Conservation (phyloP, 2,797 vertebrate species). For the Crenuchus spilurus region DNA sequence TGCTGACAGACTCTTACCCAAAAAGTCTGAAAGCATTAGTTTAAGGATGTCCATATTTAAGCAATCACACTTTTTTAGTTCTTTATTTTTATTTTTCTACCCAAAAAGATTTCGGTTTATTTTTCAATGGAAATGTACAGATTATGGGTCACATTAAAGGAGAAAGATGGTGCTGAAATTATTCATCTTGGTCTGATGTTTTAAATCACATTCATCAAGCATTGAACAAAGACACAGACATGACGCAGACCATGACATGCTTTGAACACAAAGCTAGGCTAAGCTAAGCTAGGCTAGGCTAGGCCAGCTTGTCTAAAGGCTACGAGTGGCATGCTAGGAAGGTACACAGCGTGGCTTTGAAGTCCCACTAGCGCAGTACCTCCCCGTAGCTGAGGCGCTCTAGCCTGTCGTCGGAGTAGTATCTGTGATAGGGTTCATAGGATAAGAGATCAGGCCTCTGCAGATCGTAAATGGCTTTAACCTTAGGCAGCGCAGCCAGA, state of each 20-base stretch:
- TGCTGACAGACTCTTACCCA: too few relatives aligned
- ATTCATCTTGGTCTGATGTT: too few relatives aligned
- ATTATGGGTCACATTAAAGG: too few relatives aligned
- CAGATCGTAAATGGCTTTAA: slow-evolving; percentile 99
- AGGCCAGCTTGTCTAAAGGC: slow-evolving; percentile 22
- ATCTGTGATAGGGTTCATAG: slow-evolving; percentile 91
- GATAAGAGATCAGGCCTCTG: slow-evolving; percentile 87
- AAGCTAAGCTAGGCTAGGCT: slow-evolving; percentile 28
- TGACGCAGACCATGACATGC: slow-evolving; percentile 24
- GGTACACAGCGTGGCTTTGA: slow-evolving; percentile 32
- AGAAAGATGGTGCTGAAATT: too few relatives aligned
- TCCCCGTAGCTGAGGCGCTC: slow-evolving; percentile 91
- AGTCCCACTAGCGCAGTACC: slow-evolving; percentile 72
- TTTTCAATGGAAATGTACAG: too few relatives aligned
- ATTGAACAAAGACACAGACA: slow-evolving; percentile 12
- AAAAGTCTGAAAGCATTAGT: too few relatives aligned
- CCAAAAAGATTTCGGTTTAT: too few relatives aligned
- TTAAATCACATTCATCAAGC: slow-evolving; percentile 19
- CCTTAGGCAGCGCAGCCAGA: slow-evolving; percentile 97
- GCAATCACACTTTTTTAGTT: too few relatives aligned
- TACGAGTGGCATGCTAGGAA: slow-evolving; percentile 49
- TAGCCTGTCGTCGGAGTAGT: slow-evolving; percentile 87
- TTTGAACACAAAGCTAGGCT: slow-evolving; percentile 36
- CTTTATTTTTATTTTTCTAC: too few relatives aligned
- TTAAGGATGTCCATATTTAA: too few relatives aligned